phyloP scores from a whole-genome alignment of 2,113 vertebrate genomes.

The Oreochromis aureus region DNA sequence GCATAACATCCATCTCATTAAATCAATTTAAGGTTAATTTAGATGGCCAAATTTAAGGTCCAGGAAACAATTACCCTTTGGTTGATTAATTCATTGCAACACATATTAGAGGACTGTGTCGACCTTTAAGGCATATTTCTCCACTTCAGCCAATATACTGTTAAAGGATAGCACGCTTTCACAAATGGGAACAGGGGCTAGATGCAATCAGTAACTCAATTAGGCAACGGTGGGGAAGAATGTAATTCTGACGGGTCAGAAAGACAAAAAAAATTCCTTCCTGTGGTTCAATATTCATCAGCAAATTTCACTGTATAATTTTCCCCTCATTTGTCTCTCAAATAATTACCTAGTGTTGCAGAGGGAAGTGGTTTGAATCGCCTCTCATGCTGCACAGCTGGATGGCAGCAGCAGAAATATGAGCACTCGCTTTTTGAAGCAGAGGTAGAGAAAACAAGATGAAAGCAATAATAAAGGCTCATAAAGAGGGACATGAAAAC shows the following conservation, averaged over 20 bases:
- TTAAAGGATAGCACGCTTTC: background rate
- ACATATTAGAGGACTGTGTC: background rate
- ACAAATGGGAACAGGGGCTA: background rate
- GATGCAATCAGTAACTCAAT: background rate
- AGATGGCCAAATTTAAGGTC: background rate
- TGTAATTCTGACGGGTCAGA: background rate
- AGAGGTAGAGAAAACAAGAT: background rate
- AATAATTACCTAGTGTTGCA: background rate
- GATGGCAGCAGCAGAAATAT: background rate
- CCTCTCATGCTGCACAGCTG: background rate
- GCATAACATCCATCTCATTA: constrained; percentile 13
- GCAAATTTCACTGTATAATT: background rate
- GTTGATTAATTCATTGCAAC: constrained; percentile 14
- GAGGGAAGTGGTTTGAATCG: background rate
- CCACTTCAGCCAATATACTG: background rate
- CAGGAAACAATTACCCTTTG: constrained; percentile 22
- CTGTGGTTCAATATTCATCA: background rate
- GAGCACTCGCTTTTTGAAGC: background rate
- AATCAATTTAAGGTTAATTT: constrained; percentile 18
- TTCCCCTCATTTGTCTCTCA: background rate
- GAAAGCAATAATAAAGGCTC: background rate
- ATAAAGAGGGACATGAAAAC: background rate
- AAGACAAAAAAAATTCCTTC: background rate
- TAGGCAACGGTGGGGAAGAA: background rate
- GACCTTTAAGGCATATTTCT: background rate